These are phyloP conservation scores for Orgyia antiqua DNA, from an alignment of 2,888 invertebrate species.

Conservation along the genomic window DNA sequence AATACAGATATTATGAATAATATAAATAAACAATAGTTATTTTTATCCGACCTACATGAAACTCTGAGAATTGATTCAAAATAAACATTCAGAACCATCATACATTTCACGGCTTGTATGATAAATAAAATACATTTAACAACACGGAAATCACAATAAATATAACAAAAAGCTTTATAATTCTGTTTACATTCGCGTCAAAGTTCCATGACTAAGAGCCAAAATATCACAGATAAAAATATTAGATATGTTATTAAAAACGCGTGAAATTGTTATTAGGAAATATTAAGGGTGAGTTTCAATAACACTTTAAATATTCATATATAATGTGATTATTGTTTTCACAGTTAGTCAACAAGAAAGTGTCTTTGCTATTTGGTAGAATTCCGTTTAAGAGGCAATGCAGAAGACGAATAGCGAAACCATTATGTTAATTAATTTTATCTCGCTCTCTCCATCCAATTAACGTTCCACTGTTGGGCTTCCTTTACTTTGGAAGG, in stretches of 20 bases:
- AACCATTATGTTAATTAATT: no score
- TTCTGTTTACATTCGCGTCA: constrained; percentile 43
- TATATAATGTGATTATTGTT: no score
- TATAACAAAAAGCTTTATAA: constrained; percentile 33
- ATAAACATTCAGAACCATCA: constrained; percentile 24
- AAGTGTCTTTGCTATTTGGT: no score
- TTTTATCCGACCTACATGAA: constrained; percentile 18
- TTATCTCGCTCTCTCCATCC: no score
- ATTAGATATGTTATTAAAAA: constrained; percentile 7
- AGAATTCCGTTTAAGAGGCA: no score
- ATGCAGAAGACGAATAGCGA: no score
- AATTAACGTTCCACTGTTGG: no score
- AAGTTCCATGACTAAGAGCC: constrained; percentile 31
- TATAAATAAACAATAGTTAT: constrained; percentile 19
- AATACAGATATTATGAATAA: constrained; percentile 13
- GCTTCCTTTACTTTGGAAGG: no score
- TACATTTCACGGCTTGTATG: constrained; percentile 19
- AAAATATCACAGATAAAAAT: constrained; percentile 28
- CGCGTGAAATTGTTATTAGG: constrained; percentile 4
- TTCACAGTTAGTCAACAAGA: no score
- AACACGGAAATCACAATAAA: constrained; percentile 28
- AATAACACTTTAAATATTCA: constrained; percentile 25
- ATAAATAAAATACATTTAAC: constrained; percentile 27
- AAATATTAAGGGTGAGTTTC: constrained; percentile 15
- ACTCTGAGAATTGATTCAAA: constrained; percentile 20